Percentiles rank a stretch among this genome's conserved stretches.
These are phyloP conservation scores for Lanius ludovicianus DNA, from an alignment of 2,113 vertebrate genomes.

Conservation along the genomic window DNA sequence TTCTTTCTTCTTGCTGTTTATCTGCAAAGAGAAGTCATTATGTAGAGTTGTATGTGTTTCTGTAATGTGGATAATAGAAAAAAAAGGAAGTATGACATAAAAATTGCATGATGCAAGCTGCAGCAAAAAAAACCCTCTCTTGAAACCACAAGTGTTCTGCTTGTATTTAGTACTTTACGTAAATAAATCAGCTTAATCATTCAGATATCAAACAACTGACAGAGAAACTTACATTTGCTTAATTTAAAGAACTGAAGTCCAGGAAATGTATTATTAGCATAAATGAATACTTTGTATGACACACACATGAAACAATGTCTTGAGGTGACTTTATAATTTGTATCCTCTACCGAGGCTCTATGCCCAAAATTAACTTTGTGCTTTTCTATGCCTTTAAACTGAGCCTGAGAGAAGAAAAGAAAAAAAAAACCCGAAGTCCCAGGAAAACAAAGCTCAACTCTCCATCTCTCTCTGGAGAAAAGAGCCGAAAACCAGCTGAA, in stretches of 20 bases:
- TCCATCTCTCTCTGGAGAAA: too few species aligned
- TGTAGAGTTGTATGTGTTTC: background rate
- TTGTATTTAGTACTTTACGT: background rate
- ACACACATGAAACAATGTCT: background rate
- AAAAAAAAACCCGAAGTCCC: too few species aligned
- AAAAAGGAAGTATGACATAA: background rate
- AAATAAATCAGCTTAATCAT: background rate
- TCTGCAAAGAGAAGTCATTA: constrained; percentile 77
- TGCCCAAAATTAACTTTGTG: too few species aligned
- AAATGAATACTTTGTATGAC: background rate
- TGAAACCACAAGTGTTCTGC: background rate
- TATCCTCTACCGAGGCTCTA: too few species aligned
- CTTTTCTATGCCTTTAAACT: too few species aligned
- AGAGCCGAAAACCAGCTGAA: too few species aligned
- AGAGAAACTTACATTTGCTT: background rate
- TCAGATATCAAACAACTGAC: background rate
- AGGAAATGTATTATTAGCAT: background rate
- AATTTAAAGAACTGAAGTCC: background rate
- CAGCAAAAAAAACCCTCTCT: background rate
- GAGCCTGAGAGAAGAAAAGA: too few species aligned
- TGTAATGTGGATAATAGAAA: background rate
- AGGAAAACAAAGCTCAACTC: too few species aligned
- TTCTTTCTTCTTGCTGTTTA: constrained; percentile 98
- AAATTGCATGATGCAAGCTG: background rate
- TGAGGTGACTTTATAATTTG: too few species aligned